A percentile compares a stretch with the other conserved stretches of the same genome.
Conservation (phyloP, 1,140 invertebrate species). For the Octopus sinensis region DNA sequence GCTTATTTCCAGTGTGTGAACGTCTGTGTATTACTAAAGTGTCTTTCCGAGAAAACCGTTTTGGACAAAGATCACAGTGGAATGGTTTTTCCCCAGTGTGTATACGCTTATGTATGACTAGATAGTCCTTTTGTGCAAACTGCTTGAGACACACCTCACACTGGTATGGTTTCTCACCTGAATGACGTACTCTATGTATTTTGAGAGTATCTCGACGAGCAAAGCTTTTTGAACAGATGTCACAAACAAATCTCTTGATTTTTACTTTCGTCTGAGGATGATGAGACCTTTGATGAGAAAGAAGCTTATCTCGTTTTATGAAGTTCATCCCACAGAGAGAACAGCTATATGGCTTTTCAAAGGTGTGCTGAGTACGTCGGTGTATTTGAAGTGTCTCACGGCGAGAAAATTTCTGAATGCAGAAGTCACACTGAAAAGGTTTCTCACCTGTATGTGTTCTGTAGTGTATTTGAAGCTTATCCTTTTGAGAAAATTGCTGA, state of each 20-base stretch:
- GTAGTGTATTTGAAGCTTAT: neutral
- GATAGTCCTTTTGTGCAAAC: neutral
- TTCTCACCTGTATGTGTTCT: conserved; percentile 22
- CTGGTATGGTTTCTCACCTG: conserved; percentile 52
- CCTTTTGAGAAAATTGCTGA: neutral
- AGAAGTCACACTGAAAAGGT: conserved; percentile 81
- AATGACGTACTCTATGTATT: conserved; percentile 21
- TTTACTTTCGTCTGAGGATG: neutral
- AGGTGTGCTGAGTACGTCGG: conserved; percentile 17
- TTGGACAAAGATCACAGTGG: conserved; percentile 85
- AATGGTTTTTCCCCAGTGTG: conserved; percentile 58
- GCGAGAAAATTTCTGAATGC: conserved; percentile 79
- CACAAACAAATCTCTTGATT: conserved; percentile 69
- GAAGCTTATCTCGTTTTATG: neutral
- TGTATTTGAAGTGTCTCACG: conserved; percentile 32
- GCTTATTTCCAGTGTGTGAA: conserved; percentile 77
- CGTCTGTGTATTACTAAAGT: conserved; percentile 76
- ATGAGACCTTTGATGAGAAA: neutral
- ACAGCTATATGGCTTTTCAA: conserved; percentile 21
- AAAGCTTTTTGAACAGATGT: conserved; percentile 69
- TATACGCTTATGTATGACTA: neutral
- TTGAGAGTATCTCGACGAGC: conserved; percentile 17
- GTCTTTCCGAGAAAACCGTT: conserved; percentile 82
- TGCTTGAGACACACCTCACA: conserved; percentile 76
- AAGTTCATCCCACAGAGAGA: conserved; percentile 17